phyloP scores from a whole-genome alignment of 1,140 invertebrate genomes.

The Drosophila yakuba region DNA sequence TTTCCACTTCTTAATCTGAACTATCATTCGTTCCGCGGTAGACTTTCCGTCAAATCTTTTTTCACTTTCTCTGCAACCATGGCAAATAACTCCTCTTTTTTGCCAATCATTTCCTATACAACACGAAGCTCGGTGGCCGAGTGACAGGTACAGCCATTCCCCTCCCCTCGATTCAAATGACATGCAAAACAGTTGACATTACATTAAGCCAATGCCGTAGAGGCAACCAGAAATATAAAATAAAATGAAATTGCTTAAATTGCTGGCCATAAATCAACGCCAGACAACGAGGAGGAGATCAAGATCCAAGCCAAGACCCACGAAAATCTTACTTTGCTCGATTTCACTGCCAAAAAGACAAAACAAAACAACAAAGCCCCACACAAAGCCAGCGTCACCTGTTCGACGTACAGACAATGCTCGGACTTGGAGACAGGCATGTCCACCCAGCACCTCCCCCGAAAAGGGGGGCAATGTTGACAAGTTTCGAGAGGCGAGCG shows the following conservation, averaged over 20 bases:
- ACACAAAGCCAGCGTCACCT: conserved; percentile 67
- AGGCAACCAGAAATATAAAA: conserved; percentile 51
- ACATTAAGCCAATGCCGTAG: conserved; percentile 48
- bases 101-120: conserved; percentile 59
- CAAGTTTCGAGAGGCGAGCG: conserved; percentile 58
- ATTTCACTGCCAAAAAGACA: conserved; percentile 68
- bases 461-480: conserved; percentile 35
- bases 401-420: conserved; percentile 75
- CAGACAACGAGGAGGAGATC: conserved; percentile 56
- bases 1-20: not conserved
- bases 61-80: conserved; percentile 40
- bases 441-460: conserved; percentile 7
- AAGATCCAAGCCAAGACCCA: conserved; percentile 49
- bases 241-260: conserved; percentile 79
- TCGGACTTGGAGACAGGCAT: conserved; percentile 67
- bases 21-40: not conserved
- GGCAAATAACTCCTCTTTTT: conserved; percentile 32
- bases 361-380: not conserved
- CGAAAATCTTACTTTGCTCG: conserved; percentile 70
- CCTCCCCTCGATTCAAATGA: conserved; percentile 52
- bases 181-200: conserved; percentile 81
- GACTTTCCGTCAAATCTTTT: conserved; percentile 29
- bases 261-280: conserved; percentile 72
- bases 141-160: conserved; percentile 59
- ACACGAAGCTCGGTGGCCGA: conserved; percentile 40